Percentiles rank a stretch among this genome's conserved stretches.
Evolutionary conservation across 2,888 invertebrate genomes (phyloP).

Genomic region (Strigamia maritima): DNA sequence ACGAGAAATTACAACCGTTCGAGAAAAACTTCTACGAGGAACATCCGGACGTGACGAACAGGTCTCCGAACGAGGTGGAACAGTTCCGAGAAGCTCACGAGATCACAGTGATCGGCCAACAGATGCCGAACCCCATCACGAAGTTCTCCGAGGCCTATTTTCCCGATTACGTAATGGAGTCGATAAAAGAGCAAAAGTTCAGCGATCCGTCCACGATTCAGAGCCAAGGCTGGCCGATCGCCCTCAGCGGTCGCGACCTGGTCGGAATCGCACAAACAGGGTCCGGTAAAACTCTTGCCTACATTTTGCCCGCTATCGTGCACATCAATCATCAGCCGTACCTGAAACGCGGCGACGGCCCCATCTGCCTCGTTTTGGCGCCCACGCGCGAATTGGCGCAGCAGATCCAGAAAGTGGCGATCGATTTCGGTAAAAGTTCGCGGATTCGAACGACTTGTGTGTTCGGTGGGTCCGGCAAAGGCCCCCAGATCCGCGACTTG

Average conservation of each 20-base stretch:
- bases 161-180: constrained; percentile 55
- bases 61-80: constrained; percentile 64
- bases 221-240: constrained; percentile 53
- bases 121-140: constrained; percentile 81
- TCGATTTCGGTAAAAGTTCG: constrained; percentile 53
- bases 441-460: constrained; percentile 55
- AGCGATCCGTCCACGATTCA: constrained; percentile 53
- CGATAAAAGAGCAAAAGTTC: constrained; percentile 35
- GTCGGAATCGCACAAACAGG: constrained; percentile 54
- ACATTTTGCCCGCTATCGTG: constrained; percentile 39
- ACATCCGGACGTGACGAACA: background rate
- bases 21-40: background rate
- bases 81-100: constrained; percentile 74
- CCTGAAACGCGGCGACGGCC: constrained; percentile 56
- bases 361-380: constrained; percentile 52
- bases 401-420: constrained; percentile 54
- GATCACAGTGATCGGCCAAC: constrained; percentile 80
- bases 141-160: constrained; percentile 87
- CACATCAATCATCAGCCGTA: constrained; percentile 50
- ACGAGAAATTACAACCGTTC: background rate
- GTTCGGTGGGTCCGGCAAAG: constrained; percentile 58
- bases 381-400: constrained; percentile 46
- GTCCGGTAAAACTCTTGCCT: constrained; percentile 46
- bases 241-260: constrained; percentile 53
- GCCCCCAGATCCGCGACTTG: constrained; percentile 43